These are phyloP conservation scores for Colius striatus DNA, from an alignment of 2,113 vertebrate species.

Conservation along the genomic window DNA sequence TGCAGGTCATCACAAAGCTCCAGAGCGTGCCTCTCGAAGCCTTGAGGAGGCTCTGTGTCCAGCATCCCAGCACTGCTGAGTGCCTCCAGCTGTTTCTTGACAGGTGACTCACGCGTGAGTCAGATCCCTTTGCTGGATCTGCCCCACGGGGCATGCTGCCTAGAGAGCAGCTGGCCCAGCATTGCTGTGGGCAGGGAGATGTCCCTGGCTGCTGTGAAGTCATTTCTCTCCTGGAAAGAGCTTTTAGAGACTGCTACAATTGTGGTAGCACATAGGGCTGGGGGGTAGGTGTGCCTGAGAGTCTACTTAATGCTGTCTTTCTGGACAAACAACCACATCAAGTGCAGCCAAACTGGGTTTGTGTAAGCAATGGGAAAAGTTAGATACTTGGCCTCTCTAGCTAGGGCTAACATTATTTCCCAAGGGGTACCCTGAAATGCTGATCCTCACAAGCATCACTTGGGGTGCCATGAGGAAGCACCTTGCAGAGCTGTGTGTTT, in stretches of 20 bases:
- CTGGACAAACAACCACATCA: background rate
- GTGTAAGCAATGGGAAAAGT: background rate
- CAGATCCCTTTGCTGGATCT: accelerated
- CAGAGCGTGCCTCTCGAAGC: background rate
- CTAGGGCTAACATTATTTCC: background rate
- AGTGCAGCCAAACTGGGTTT: background rate
- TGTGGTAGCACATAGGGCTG: accelerated
- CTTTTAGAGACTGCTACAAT: background rate
- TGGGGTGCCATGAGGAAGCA: accelerated
- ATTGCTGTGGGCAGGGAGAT: accelerated
- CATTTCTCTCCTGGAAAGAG: background rate
- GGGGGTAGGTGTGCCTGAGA: background rate
- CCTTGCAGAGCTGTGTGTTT: background rate
- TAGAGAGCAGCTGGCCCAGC: background rate
- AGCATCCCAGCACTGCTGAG: background rate
- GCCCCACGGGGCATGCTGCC: accelerated
- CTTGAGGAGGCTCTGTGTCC: background rate
- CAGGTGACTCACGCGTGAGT: accelerated
- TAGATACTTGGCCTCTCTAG: background rate
- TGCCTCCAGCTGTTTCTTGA: background rate
- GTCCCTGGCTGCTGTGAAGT: background rate
- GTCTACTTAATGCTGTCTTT: background rate
- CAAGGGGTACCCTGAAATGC: background rate
- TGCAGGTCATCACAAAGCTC: accelerated
- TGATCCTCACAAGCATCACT: background rate